Evolutionary conservation across 1,140 invertebrate species (phyloP).

Genomic region (Drosophila takahashii): DNA sequence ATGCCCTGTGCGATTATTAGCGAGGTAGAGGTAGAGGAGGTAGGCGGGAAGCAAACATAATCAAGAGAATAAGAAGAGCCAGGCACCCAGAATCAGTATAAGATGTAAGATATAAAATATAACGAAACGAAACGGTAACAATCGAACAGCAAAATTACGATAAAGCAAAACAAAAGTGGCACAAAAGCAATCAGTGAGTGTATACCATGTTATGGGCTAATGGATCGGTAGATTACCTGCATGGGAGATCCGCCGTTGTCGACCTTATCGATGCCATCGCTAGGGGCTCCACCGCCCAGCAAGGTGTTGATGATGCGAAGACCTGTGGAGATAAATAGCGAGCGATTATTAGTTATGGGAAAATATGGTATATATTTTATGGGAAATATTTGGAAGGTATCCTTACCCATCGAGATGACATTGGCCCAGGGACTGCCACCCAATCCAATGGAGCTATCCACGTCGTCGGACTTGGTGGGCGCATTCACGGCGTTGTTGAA

Average conservation of each 20-base stretch:
- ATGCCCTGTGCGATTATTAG: conserved; percentile 88
- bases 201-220: conserved; percentile 41
- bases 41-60: conserved; percentile 53
- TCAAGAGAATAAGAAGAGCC: conserved; percentile 54
- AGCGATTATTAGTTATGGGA: background rate
- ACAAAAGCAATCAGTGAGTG: conserved; percentile 59
- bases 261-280: conserved; percentile 94
- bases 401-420: conserved; percentile 89
- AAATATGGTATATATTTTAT: background rate
- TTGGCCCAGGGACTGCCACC: conserved; percentile 93
- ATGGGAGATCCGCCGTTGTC: conserved; percentile 93
- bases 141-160: conserved; percentile 37
- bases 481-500: conserved; percentile 89
- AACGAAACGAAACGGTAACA: conserved; percentile 42
- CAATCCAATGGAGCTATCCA: conserved; percentile 88
- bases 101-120: conserved; percentile 29
- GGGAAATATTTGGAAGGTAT: background rate
- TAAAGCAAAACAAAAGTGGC: conserved; percentile 62
- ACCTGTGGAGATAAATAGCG: conserved; percentile 82
- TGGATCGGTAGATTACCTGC: conserved; percentile 88
- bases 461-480: conserved; percentile 92
- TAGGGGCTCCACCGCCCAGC: conserved; percentile 90
- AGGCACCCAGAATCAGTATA: conserved; percentile 51
- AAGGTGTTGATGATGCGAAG: conserved; percentile 93
- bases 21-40: conserved; percentile 69